Conservation (phyloP, 92 coral and sea anemone species). For the Epizoanthus fatuus region DNA sequence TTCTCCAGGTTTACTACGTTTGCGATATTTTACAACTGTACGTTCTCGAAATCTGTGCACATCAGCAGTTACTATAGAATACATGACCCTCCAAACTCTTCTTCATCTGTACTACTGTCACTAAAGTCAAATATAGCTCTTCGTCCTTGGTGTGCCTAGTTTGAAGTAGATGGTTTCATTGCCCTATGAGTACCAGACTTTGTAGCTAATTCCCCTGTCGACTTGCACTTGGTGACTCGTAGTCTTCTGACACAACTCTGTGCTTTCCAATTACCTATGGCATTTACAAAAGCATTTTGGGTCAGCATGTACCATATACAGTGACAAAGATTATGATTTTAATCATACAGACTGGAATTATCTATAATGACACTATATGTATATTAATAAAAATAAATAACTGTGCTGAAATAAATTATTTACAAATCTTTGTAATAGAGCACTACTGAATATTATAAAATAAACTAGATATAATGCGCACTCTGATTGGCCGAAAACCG, state of each 20-base stretch:
- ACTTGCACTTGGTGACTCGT: not conserved
- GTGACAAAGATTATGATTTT: too few relatives aligned
- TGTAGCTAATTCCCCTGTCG: conserved; percentile 3
- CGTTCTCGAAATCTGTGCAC: not conserved
- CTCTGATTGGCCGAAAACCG: too few relatives aligned
- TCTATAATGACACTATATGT: too few relatives aligned
- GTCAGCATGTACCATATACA: not conserved
- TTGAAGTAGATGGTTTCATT: not conserved
- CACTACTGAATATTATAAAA: too few relatives aligned
- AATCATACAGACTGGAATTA: too few relatives aligned
- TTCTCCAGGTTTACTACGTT: not conserved
- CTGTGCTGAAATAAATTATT: too few relatives aligned
- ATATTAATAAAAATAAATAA: too few relatives aligned
- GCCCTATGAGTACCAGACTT: not conserved
- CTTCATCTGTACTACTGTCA: conserved; percentile 22
- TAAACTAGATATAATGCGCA: too few relatives aligned
- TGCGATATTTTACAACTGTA: not conserved
- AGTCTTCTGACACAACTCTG: not conserved
- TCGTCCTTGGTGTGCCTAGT: not conserved
- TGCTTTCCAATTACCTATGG: not conserved
- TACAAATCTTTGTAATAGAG: too few relatives aligned
- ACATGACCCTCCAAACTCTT: not conserved
- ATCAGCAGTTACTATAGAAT: conserved; percentile 3
- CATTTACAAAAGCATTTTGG: not conserved
- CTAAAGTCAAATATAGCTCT: not conserved